These are phyloP conservation scores for Peromyscus aztecus DNA, from an alignment of 2,797 vertebrate species.

Conservation along the genomic window DNA sequence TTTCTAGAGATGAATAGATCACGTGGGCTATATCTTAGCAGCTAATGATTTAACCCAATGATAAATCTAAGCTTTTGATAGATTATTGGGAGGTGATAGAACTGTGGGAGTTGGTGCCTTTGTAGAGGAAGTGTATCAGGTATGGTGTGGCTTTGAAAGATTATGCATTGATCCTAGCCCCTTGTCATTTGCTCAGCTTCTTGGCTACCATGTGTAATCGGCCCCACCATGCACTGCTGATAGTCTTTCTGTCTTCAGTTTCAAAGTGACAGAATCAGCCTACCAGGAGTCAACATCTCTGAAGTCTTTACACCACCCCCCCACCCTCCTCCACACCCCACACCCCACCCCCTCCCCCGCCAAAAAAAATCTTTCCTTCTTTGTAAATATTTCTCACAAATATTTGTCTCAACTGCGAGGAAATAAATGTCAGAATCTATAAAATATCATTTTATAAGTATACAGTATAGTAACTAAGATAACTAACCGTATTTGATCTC, in stretches of 20 bases:
- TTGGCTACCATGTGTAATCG: background rate
- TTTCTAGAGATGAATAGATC: background rate
- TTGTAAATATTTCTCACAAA: background rate
- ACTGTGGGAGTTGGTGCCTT: background rate
- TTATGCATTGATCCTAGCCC: background rate
- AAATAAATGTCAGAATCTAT: background rate
- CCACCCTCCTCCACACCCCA: no score
- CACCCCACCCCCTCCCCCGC: no score
- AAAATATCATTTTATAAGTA: slow-evolving; percentile 1
- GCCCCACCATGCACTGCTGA: background rate
- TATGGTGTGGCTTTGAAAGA: background rate
- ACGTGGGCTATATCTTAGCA: background rate
- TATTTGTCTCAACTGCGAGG: background rate
- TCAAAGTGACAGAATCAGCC: background rate
- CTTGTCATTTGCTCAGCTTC: background rate
- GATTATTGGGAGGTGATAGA: no score
- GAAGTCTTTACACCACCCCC: background rate
- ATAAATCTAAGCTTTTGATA: background rate
- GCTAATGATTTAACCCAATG: background rate
- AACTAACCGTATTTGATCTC: background rate
- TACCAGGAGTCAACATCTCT: no score
- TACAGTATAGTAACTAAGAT: background rate
- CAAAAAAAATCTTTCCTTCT: background rate
- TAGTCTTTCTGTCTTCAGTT: background rate
- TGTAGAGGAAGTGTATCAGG: background rate